phyloP scores from a whole-genome alignment of 2,113 vertebrate genomes.

The Python bivittatus region DNA sequence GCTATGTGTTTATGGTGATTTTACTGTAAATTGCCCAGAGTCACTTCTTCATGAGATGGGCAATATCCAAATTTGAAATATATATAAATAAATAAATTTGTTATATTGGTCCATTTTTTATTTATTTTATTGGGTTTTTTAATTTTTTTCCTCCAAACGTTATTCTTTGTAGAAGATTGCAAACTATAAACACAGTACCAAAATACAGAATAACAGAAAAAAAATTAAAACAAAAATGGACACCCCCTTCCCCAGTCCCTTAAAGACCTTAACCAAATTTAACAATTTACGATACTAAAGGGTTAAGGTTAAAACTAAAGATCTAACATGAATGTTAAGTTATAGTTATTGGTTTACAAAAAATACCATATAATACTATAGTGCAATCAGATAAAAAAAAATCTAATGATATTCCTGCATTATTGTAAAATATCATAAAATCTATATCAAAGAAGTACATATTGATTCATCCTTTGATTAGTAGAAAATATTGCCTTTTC shows the following conservation, averaged over 20 bases:
- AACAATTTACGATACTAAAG: background rate
- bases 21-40: too few relatives aligned
- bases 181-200: background rate
- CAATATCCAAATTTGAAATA: too few relatives aligned
- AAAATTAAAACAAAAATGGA: background rate
- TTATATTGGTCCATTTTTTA: background rate
- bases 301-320: background rate
- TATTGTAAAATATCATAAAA: background rate
- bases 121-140: too few relatives aligned
- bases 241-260: background rate
- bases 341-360: background rate
- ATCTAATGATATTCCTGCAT: background rate
- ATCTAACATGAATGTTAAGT: background rate
- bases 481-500: background rate
- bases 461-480: background rate
- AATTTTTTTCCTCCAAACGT: background rate
- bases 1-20: background rate
- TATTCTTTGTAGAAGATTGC: background rate
- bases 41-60: too few relatives aligned
- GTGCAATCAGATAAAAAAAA: background rate
- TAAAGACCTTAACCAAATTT: background rate
- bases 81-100: too few relatives aligned
- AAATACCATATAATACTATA: background rate
- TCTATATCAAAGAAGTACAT: background rate
- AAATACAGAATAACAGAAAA: background rate